Evolutionary conservation across 2,113 vertebrate genomes (phyloP).

Genomic region (Hylia prasina): DNA sequence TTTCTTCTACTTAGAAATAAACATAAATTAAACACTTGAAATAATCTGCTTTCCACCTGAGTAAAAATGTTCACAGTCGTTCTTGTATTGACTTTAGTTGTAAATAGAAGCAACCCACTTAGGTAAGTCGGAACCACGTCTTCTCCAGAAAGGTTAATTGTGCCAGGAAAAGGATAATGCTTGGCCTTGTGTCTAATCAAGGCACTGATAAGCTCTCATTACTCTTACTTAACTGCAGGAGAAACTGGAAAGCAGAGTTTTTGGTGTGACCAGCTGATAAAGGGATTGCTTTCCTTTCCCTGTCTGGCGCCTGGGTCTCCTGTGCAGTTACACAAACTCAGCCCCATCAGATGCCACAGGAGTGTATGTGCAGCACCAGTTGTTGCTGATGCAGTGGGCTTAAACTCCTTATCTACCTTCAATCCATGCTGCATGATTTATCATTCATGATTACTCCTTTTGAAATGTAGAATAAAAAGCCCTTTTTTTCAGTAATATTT

Average conservation of each 20-base stretch:
- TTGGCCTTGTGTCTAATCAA: not conserved
- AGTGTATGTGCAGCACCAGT: fast-evolving
- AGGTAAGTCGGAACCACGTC: not conserved
- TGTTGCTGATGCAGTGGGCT: not conserved
- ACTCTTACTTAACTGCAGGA: not conserved
- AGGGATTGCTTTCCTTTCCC: not conserved
- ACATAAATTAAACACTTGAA: not conserved
- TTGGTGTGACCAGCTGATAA: not conserved
- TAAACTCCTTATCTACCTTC: slow-evolving; percentile 16
- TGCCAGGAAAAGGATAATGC: not conserved
- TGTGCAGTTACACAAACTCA: not conserved
- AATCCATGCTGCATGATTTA: not conserved
- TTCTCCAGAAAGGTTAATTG: not conserved
- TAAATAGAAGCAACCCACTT: not conserved
- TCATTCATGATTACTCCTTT: not conserved
- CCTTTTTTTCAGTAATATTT: not conserved
- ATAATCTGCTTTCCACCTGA: not conserved
- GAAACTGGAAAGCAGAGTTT: not conserved
- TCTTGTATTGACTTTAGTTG: not conserved
- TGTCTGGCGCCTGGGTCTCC: not conserved
- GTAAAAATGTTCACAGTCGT: not conserved
- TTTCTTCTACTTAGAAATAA: not conserved
- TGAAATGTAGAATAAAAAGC: not conserved
- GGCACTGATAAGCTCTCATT: not conserved
- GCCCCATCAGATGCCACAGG: not conserved